Evolutionary conservation across 2,113 vertebrate genomes (phyloP), one percentile per base, ranked within the genome.

Genomic region (Carassius auratus): DNA sequence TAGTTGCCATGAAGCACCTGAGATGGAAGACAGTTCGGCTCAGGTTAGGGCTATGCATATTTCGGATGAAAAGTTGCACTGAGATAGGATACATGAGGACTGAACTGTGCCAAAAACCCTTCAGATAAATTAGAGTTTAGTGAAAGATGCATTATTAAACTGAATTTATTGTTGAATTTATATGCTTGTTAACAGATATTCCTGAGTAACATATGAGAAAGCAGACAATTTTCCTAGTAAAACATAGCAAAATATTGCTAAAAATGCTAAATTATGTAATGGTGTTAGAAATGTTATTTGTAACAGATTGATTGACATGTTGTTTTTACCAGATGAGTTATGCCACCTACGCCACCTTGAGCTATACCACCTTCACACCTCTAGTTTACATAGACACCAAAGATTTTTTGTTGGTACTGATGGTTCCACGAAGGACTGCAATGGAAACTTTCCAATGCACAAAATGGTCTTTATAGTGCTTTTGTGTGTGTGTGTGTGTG

Each of bases 61-160:
- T 55, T 74, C 55, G 42, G 66, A 64, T 42, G 79, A 23, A 64
- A 26, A 0, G 0, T 74, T 38, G 83, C 74, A 62, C 4, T 33
- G 8, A 69, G 38, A 69, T 17, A 17, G 30, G 33, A 69, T 33
- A 30, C 1, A 1, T 68, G 2, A 33, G 66, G 7, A 36, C 15
- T 75, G 5, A 38, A 75, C 84, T 23, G 38, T 85, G 79, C 64
- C 57, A 73, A 38, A 38, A 21, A 79, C 45, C n/a, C 61, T 17
- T 21, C 9, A 33, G 13, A 78, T 62, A 68, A 42, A 50, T 50
- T 26, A 59, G 21, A 64, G 71, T 82, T 75, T 76, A 82, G 26
- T 84, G 30, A 81, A 81, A 76, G 38, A 71, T 30, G 55, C 73
- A 13, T 84, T 88, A 45, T n/a, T n/a, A n/a, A 74, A 74, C 38